Evolutionary conservation across 2,113 vertebrate genomes (phyloP).

Genomic region (Struthidea cinerea): DNA sequence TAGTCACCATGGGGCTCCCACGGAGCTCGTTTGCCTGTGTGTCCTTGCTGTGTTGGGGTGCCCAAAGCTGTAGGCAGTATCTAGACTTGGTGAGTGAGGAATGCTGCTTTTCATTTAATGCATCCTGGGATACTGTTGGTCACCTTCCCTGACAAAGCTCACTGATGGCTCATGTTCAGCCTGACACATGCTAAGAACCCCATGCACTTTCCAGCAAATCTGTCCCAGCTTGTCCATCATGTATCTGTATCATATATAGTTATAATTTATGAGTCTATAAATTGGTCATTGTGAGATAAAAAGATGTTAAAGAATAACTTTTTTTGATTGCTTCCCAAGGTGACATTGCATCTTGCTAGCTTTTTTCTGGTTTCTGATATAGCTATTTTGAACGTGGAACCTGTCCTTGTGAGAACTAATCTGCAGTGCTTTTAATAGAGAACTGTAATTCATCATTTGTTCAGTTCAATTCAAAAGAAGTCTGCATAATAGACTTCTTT

Average conservation of each 20-base stretch:
- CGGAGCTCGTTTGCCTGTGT: not conserved
- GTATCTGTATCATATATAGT: not conserved
- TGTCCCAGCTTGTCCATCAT: not conserved
- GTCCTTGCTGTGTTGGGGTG: not conserved
- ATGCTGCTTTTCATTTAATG: not conserved
- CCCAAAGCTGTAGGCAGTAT: too few relatives aligned
- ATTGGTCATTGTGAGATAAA: not conserved
- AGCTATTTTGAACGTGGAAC: not conserved
- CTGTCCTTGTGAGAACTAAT: not conserved
- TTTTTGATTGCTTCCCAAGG: not conserved
- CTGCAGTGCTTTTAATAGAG: not conserved
- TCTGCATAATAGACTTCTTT: not conserved
- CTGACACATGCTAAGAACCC: not conserved
- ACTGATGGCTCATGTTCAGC: not conserved
- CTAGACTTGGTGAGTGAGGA: not conserved
- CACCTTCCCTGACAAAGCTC: not conserved
- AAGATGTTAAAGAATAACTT: not conserved
- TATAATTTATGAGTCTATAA: not conserved
- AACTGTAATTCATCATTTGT: not conserved
- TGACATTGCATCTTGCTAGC: not conserved
- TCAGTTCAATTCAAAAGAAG: not conserved
- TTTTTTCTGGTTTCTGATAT: not conserved
- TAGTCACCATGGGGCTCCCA: rapidly evolving
- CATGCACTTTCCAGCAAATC: not conserved
- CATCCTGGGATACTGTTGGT: not conserved